A percentile compares a stretch with the other conserved stretches of the same genome.
phyloP scores from a whole-genome alignment of 2,888 invertebrate species.

The Drosophila barbarae region DNA sequence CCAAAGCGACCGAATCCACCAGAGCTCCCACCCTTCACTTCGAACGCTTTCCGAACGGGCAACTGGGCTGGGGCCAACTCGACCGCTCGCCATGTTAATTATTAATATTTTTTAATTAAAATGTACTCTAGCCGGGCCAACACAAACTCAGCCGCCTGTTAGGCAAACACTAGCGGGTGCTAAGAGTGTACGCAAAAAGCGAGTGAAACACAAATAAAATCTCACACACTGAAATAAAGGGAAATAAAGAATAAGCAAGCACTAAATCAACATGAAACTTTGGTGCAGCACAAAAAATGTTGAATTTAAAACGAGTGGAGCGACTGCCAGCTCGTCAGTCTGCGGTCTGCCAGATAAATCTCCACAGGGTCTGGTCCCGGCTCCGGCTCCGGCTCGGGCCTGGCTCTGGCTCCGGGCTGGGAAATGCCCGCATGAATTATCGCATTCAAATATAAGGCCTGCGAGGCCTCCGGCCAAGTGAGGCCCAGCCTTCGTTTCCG shows the following conservation, averaged over 20 bases:
- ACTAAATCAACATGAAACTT: constrained; percentile 57
- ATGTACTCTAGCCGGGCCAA: constrained; percentile 48
- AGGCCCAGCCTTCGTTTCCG: constrained; percentile 1
- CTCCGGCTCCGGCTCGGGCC: neutral
- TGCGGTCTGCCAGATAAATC: constrained; percentile 42
- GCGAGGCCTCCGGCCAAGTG: constrained; percentile 26
- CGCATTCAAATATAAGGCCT: constrained; percentile 48
- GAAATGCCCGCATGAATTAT: constrained; percentile 57
- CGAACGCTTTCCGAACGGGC: constrained; percentile 6
- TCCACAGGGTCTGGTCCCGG: constrained; percentile 18
- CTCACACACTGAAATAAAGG: constrained; percentile 34
- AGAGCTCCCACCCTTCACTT: constrained; percentile 8
- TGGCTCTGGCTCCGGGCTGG: constrained; percentile 10
- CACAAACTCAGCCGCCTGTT: constrained; percentile 42
- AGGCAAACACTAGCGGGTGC: constrained; percentile 32
- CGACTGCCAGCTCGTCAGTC: constrained; percentile 35
- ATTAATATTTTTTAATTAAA: constrained; percentile 71
- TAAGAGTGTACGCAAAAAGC: constrained; percentile 27
- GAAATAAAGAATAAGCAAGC: constrained; percentile 57
- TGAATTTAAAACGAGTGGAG: constrained; percentile 42
- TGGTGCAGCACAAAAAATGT: constrained; percentile 40
- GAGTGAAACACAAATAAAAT: constrained; percentile 37
- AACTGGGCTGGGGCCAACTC: neutral
- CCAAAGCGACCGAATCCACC: constrained; percentile 37
- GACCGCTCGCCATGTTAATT: constrained; percentile 52